A percentile compares a stretch with the other conserved stretches of the same genome.
Conservation (phyloP, 2,113 vertebrate species). For the Capreolus pygargus region DNA sequence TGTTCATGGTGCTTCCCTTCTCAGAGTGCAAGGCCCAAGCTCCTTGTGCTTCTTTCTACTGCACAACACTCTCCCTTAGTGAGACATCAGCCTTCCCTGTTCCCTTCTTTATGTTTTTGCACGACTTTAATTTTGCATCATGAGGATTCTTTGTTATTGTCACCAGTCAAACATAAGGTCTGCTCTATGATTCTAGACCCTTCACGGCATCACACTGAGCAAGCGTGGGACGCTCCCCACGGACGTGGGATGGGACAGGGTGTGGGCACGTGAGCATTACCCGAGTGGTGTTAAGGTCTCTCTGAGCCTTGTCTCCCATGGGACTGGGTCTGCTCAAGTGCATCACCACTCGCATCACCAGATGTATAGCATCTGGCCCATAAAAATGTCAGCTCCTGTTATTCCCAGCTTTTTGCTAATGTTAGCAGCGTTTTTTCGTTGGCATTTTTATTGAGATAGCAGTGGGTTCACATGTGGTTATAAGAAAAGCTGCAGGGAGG, state of each 20-base stretch:
- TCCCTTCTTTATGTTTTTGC: neutral
- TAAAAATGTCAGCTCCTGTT: neutral
- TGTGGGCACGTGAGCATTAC: neutral
- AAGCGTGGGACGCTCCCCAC: fast-evolving
- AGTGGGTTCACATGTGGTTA: neutral
- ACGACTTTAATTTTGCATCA: neutral
- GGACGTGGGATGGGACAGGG: neutral
- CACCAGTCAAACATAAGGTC: neutral
- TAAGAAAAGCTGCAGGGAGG: neutral
- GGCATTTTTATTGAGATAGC: neutral
- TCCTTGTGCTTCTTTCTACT: neutral
- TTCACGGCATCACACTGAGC: fast-evolving
- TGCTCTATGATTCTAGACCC: neutral
- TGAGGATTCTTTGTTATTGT: neutral
- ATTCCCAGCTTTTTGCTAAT: neutral
- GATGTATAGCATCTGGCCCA: neutral
- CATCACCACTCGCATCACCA: no score
- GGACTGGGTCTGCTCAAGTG: neutral
- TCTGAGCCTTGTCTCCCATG: neutral
- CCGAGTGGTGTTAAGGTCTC: neutral
- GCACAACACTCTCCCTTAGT: fast-evolving
- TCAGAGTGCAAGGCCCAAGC: neutral
- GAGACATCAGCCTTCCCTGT: neutral
- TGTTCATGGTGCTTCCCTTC: neutral
- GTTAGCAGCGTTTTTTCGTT: neutral